Conservation (phyloP, 1,140 invertebrate genomes). For the Marisa cornuarietis region DNA sequence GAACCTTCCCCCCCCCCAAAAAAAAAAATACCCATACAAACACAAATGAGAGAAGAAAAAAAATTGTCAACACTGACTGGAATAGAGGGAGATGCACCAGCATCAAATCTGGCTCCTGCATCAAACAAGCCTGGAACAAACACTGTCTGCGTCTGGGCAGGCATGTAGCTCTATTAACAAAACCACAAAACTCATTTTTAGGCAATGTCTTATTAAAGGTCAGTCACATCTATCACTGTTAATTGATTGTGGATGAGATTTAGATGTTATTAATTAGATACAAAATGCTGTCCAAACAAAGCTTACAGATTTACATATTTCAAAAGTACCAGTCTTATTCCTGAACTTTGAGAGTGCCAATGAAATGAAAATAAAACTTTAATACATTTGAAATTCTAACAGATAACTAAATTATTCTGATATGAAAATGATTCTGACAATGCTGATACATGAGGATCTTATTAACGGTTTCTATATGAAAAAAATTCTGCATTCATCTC, state of each 20-base stretch:
- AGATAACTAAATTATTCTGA: too few relatives aligned
- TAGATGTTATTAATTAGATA: neutral
- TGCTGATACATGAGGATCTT: too few relatives aligned
- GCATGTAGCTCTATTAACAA: neutral
- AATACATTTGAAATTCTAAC: too few relatives aligned
- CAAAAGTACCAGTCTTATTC: too few relatives aligned
- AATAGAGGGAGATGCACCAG: conserved; percentile 77
- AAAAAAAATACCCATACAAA: neutral
- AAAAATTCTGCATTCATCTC: too few relatives aligned
- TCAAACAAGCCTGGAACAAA: conserved; percentile 70
- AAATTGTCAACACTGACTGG: conserved; percentile 66
- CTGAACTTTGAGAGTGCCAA: too few relatives aligned
- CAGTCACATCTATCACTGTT: neutral
- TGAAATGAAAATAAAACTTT: too few relatives aligned
- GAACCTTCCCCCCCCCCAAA: neutral
- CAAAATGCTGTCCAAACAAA: too few relatives aligned
- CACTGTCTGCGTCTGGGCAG: conserved; percentile 20
- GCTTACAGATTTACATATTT: too few relatives aligned
- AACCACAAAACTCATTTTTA: too few relatives aligned
- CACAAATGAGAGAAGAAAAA: neutral
- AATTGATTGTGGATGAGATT: neutral
- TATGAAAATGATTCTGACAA: too few relatives aligned
- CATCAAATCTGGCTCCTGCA: conserved; percentile 81
- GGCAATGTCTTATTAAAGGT: neutral
- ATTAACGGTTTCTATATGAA: too few relatives aligned